These are phyloP conservation scores for Pantherophis vulpinus DNA, from an alignment of 2,797 vertebrate species.

Conservation along the genomic window DNA sequence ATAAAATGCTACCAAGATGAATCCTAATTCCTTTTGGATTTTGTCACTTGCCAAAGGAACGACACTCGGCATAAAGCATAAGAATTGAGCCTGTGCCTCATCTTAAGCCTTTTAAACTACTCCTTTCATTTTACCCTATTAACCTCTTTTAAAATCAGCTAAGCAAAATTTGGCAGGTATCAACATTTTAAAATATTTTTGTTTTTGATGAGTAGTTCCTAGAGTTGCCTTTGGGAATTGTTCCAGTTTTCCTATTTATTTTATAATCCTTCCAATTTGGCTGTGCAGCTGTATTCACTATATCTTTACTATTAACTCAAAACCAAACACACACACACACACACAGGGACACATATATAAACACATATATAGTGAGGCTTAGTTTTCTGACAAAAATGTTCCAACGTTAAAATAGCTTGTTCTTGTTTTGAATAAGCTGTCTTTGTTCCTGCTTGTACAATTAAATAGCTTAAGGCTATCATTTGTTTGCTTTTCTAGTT, in stretches of 20 bases:
- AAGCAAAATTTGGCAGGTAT: conserved; percentile 47
- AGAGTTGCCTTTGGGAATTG: conserved; percentile 54
- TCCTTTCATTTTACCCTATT: conserved; percentile 54
- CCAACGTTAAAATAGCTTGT: conserved; percentile 26
- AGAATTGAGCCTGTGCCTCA: not conserved
- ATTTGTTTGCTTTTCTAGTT: conserved; percentile 2
- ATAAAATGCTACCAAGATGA: not conserved
- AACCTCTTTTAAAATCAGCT: conserved; percentile 50
- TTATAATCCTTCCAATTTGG: conserved; percentile 56
- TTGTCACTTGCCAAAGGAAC: not conserved
- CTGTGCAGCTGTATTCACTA: conserved; percentile 16
- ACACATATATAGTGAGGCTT: conserved; percentile 19
- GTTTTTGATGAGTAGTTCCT: conserved; percentile 55
- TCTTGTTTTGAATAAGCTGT: conserved; percentile 33
- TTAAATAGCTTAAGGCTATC: conserved; percentile 15
- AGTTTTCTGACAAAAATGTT: conserved; percentile 30
- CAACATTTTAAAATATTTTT: conserved; percentile 55
- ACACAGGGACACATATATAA: not conserved
- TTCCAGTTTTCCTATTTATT: conserved; percentile 55
- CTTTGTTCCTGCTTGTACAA: not conserved
- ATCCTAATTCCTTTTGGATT: not conserved
- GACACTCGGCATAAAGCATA: not conserved
- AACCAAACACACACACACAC: not conserved
- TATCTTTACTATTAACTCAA: conserved; percentile 2
- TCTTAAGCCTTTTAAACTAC: conserved; percentile 46